These are phyloP conservation scores for Trachelipus rathkii DNA, from an alignment of 1,140 invertebrate species.

Conservation along the genomic window DNA sequence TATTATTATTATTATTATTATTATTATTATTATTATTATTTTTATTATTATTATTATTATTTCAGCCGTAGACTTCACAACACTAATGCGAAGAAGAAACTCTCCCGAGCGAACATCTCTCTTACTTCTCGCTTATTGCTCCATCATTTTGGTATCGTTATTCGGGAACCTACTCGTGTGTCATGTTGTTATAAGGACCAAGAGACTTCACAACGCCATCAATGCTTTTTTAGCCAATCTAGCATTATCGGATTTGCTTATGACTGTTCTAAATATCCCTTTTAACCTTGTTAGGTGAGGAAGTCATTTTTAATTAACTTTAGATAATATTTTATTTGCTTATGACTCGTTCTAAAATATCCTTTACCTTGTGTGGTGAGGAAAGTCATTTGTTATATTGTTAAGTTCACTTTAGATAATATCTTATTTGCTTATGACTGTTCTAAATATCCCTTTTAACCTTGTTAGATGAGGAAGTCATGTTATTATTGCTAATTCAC, in stretches of 20 bases:
- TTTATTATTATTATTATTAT: too few species aligned
- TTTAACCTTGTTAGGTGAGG: slow-evolving; percentile 46
- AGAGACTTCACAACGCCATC: slow-evolving; percentile 49
- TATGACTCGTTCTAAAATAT: too few species aligned
- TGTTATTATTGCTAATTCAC: too few species aligned
- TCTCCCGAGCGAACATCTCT: slow-evolving; percentile 47
- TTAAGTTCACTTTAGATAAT: too few species aligned
- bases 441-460: slow-evolving; percentile 53
- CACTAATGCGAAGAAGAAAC: slow-evolving; percentile 25
- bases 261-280: slow-evolving; percentile 52
- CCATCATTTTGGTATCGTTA: slow-evolving; percentile 50
- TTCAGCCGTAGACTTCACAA: slow-evolving; percentile 22
- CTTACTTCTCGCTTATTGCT: slow-evolving; percentile 47
- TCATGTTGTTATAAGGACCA: slow-evolving; percentile 49
- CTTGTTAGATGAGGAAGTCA: too few species aligned
- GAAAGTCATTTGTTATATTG: too few species aligned
- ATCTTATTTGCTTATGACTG: slow-evolving; percentile 49
- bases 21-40: too few species aligned
- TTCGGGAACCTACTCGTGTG: slow-evolving; percentile 50
- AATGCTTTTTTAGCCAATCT: slow-evolving; percentile 50
- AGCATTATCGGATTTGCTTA: slow-evolving; percentile 49
- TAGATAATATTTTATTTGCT: too few species aligned
- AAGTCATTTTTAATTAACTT: too few species aligned
- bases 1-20: too few species aligned
- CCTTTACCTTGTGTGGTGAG: too few species aligned